A percentile compares a stretch with the other conserved stretches of the same genome.
Evolutionary conservation across 1,140 invertebrate species (phyloP).

Genomic region (Harpegnathos saltator): DNA sequence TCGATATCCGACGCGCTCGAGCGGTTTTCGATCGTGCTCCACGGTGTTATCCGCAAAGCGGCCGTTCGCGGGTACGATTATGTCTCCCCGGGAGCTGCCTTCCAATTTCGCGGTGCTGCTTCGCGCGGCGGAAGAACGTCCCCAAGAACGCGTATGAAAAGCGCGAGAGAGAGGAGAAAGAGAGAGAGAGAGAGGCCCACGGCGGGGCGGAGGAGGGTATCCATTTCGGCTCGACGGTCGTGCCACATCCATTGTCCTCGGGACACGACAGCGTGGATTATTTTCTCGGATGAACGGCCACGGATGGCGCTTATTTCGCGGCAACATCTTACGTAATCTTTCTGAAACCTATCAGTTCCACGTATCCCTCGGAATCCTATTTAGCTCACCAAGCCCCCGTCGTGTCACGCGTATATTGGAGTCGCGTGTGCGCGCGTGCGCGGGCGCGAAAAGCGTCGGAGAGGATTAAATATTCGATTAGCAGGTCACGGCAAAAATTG

Average conservation of each 20-base stretch:
- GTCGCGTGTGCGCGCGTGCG: too few relatives aligned
- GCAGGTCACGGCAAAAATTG: too few relatives aligned
- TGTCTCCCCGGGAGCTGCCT: constrained; percentile 26
- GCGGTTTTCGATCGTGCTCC: constrained; percentile 60
- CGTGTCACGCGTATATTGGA: neutral
- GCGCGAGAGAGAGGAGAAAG: neutral
- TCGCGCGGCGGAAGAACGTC: constrained; percentile 13
- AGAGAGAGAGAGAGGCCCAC: neutral
- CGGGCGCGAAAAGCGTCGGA: neutral
- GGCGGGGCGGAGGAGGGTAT: neutral
- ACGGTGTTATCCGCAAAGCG: constrained; percentile 54
- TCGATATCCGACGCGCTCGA: constrained; percentile 50
- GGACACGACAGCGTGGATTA: neutral
- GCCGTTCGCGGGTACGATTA: constrained; percentile 61
- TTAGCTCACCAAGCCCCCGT: neutral
- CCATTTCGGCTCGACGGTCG: neutral
- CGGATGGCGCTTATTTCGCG: neutral
- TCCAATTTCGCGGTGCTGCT: constrained; percentile 60
- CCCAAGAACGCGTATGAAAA: constrained; percentile 19
- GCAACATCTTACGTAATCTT: constrained; percentile 4
- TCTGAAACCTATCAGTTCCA: neutral
- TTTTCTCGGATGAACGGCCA: constrained; percentile 22
- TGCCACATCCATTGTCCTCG: constrained; percentile 30
- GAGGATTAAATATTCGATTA: constrained; percentile 2
- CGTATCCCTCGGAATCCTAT: neutral